Evolutionary conservation across 2,113 vertebrate species (phyloP), one percentile per base, ranked within the genome.

Genomic region (Oryzias melastigma): DNA sequence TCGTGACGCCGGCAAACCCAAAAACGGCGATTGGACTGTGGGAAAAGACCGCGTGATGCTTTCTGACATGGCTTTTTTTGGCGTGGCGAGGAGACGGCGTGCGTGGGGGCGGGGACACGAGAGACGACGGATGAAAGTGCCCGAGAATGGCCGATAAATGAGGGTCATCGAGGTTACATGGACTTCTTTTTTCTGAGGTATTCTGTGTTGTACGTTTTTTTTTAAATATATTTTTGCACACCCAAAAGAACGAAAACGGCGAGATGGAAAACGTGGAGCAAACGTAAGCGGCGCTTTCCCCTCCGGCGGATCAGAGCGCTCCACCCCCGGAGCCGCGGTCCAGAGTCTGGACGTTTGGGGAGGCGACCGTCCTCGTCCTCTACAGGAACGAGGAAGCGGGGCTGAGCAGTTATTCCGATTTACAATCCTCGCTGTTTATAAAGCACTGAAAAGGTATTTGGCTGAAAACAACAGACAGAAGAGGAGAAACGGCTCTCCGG

Each of bases 371-470:
- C 71, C 60, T 13, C 73, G 71, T 82, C 67, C 59, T 65, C 53
- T 19, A 62, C 54, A 71, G 57, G 71, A 72, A 64, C 65, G 25
- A 62, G 53, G 2, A 67, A 62, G 65, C 45, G 77, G 79, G 57
- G 43, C 29, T 49, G 62, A 58, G 59, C 54, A 5, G 61, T 71
- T 74, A 61, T 71, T 83, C 52, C 55, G 73, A 82, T 88, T 82
- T 90, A 92, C 90, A 91, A 91, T 91, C 89, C 85, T 88, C 61
- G 88, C 90, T 85, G 89, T 91, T 90, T 64, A 89, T 91, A 92
- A 92, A 92, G 90, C 89, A 92, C 89, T 91, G 88, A 86, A 80
- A 88, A 90, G 89, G 77, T 87, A 90, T 90, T 90, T 90, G 90
- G 90, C 84, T 85, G 71, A 82, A 87, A 82, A 78, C 53, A 77